Evolutionary conservation across 2,113 vertebrate species (phyloP).

Genomic region (Proteles cristata): DNA sequence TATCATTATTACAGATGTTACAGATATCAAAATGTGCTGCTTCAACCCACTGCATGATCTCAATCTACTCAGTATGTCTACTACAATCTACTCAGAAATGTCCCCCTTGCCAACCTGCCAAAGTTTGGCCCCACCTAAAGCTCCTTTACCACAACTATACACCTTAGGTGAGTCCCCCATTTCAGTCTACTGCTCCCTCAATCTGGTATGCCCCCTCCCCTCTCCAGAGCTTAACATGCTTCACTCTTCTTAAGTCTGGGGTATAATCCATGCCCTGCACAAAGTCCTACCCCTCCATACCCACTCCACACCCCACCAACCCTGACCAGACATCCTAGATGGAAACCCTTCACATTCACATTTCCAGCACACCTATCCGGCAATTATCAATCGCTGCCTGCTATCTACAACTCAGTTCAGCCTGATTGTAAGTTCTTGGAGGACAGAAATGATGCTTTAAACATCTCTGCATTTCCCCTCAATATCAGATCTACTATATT

Average conservation of each 20-base stretch:
- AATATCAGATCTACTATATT: background rate
- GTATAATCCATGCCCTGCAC: background rate
- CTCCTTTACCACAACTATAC: background rate
- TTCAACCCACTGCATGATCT: background rate
- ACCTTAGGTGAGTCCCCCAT: background rate
- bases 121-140: background rate
- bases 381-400: background rate
- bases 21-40: background rate
- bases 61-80: background rate
- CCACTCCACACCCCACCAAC: background rate
- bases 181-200: background rate
- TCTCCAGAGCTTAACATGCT: background rate
- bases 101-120: background rate
- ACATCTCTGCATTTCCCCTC: background rate
- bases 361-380: background rate
- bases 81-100: background rate
- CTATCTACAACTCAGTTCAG: background rate
- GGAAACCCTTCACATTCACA: background rate
- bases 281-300: background rate
- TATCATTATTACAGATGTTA: background rate
- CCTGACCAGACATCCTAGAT: background rate
- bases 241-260: background rate
- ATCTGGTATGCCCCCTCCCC: background rate
- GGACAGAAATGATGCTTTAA: background rate
- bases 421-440: background rate